Evolutionary conservation across 2,113 vertebrate species (phyloP).

Genomic region (Hemichromis elongatus): DNA sequence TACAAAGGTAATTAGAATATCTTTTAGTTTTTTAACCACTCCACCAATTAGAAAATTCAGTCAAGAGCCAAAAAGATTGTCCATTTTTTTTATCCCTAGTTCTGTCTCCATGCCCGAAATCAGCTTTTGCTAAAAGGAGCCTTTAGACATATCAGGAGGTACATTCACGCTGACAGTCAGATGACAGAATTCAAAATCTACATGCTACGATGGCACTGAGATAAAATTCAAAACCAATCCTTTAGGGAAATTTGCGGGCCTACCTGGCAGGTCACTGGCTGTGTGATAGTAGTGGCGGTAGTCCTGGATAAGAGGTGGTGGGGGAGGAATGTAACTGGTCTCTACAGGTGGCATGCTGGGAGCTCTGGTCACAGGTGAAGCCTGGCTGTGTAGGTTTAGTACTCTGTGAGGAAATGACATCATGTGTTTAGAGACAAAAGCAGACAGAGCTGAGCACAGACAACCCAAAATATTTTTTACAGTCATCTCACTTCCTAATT

Average conservation of each 20-base stretch:
- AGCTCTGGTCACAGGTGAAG: constrained; percentile 87
- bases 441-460: not conserved
- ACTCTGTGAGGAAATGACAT: constrained; percentile 62
- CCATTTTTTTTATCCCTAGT: not conserved
- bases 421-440: not conserved
- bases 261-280: constrained; percentile 91
- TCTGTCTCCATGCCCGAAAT: not conserved
- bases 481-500: not conserved
- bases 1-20: not conserved
- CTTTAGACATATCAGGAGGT: not conserved
- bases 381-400: constrained; percentile 88
- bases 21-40: not conserved
- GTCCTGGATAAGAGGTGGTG: constrained; percentile 91
- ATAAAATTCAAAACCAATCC: not conserved
- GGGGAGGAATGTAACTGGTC: constrained; percentile 91
- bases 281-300: constrained; percentile 96
- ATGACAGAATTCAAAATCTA: not conserved
- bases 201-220: not conserved
- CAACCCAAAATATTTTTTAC: not conserved
- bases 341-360: constrained; percentile 94
- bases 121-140: not conserved
- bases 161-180: not conserved
- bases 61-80: not conserved
- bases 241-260: not conserved
- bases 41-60: not conserved